Base-by-base conservation (phyloP, 2,888 invertebrate species). In the Heliconius cydno region DNA sequence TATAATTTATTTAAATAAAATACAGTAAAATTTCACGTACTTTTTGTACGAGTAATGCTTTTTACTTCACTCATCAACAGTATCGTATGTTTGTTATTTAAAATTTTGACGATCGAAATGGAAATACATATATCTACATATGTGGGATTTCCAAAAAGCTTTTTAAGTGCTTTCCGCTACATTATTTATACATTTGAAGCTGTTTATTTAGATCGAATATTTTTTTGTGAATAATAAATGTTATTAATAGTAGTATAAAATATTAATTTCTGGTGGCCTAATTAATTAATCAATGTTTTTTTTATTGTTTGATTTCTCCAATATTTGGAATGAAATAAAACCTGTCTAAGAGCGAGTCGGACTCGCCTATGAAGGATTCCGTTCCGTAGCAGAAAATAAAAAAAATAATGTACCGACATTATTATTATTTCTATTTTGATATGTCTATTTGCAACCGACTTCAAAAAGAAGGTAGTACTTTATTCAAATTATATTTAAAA, bases 141-240 rank as follows among this genome's bases (percentile, higher is more conserved):
- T 38, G 34, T n/a, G 13, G n/a, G 34, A 13, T 60, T 73, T 73
- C 9, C 34, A 38, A 60, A 34, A 73, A 73, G 60, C 60, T 25
- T 57, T 70, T 73, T 73, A 73, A 73, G 73, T 60, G 73, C 73
- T 34, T 73, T 73, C 15, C 57, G 15, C 5, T 73, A 22, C 34
- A 30, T 25, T 73, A 73, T 73, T 60, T 60, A 72, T 72, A 13
- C 19, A 72, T 72, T 72, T 52, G 30, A 73, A 38, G n/a, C 25
- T n/a, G 5, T 15, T n/a, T 72, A n/a, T 57, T 73, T 72, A n/a
- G 34, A 34, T 60, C 13, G 7, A n/a, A 57, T 12, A 28, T 72
- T 30, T 41, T 70, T 46, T 52, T 28, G 13, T 12, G 13, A 46
- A 71, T 22, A n/a, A 28, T 57, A 22, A 22, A 30, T 46, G 19